Evolutionary conservation across 2,113 vertebrate species (phyloP).

Genomic region (Melospiza georgiana): DNA sequence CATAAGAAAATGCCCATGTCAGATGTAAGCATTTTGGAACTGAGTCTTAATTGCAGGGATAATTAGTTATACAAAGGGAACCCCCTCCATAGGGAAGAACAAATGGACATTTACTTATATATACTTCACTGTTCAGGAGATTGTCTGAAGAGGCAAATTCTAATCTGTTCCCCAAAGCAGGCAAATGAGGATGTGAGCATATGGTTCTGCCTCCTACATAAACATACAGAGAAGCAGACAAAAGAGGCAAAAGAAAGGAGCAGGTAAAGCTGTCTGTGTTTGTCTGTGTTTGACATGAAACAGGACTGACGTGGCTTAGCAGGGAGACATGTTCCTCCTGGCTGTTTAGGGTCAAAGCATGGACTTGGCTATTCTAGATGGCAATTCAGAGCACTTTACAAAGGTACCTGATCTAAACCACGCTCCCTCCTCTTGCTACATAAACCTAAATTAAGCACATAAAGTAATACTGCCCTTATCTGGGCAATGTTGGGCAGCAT

Average conservation of each 20-base stretch:
- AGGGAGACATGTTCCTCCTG: not conserved
- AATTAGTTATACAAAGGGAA: not conserved
- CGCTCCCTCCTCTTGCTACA: fast-evolving
- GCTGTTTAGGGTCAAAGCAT: not conserved
- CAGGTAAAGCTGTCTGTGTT: not conserved
- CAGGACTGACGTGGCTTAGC: fast-evolving
- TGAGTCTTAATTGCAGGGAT: not conserved
- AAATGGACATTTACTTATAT: not conserved
- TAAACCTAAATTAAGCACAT: not conserved
- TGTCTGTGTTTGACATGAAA: not conserved
- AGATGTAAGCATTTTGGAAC: not conserved
- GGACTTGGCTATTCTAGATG: not conserved
- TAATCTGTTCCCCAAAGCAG: not conserved
- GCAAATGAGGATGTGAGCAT: not conserved
- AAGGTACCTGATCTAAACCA: not conserved
- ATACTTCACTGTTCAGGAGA: not conserved
- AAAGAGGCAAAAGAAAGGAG: not conserved
- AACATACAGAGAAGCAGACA: not conserved
- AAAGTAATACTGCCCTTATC: not conserved
- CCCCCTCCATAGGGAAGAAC: not conserved
- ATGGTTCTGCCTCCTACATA: not conserved
- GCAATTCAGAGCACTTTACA: not conserved
- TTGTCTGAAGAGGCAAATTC: not conserved
- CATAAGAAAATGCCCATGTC: not conserved
- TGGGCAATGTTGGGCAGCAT: not conserved